Conservation (phyloP, 2,797 vertebrate genomes). For the Liparis tanakae region DNA sequence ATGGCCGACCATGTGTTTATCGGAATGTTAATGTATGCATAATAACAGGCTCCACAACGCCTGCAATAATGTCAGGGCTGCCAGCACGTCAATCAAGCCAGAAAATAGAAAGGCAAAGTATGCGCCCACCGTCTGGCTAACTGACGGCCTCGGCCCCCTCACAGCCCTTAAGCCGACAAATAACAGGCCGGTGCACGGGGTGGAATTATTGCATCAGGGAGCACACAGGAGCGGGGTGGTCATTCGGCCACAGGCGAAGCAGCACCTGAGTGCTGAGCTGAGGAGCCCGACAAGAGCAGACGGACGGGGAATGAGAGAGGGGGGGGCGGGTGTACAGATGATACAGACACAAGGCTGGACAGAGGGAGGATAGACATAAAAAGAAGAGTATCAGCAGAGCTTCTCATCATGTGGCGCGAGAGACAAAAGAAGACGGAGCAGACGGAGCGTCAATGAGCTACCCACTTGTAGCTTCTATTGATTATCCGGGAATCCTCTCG, state of each 20-base stretch:
- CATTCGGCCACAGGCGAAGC: slow-evolving; percentile 53
- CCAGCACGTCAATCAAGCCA: slow-evolving; percentile 92
- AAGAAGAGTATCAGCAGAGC: slow-evolving; percentile 31
- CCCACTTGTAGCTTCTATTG: slow-evolving; percentile 62
- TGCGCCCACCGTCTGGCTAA: slow-evolving; percentile 83
- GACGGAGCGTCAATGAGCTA: slow-evolving; percentile 42
- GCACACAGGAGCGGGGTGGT: slow-evolving; percentile 51
- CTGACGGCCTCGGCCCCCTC: slow-evolving; percentile 85
- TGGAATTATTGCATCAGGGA: slow-evolving; percentile 77
- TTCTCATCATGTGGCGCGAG: slow-evolving; percentile 31
- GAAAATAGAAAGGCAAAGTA: slow-evolving; percentile 93
- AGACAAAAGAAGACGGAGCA: slow-evolving; percentile 38
- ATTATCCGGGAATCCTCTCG: slow-evolving; percentile 58
- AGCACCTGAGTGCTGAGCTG: slow-evolving; percentile 39
- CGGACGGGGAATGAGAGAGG: background rate
- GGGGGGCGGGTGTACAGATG: background rate
- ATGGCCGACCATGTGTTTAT: slow-evolving; percentile 94
- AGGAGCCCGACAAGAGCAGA: slow-evolving; percentile 21
- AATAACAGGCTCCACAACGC: slow-evolving; percentile 94
- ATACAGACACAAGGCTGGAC: slow-evolving; percentile 28
- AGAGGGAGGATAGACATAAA: slow-evolving; percentile 10
- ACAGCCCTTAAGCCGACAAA: slow-evolving; percentile 84
- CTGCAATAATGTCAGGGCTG: slow-evolving; percentile 91
- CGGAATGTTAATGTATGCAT: slow-evolving; percentile 99
- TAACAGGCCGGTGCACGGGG: slow-evolving; percentile 70